Percentiles rank a stretch among this genome's conserved stretches.
Evolutionary conservation across 2,113 vertebrate genomes (phyloP).

Genomic region (Pardalotus punctatus): DNA sequence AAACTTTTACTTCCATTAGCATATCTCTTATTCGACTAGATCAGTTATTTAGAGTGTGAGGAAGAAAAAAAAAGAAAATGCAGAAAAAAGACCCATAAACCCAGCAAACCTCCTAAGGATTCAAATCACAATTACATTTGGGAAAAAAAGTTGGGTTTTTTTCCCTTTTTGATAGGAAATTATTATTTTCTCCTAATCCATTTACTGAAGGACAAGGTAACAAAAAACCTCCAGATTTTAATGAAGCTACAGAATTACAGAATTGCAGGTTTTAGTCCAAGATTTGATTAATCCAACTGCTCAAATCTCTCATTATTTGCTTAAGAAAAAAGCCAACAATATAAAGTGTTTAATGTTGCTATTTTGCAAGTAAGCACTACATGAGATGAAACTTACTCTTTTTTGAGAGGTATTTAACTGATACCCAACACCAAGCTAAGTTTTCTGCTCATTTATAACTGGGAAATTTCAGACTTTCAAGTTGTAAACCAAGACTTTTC

Average conservation of each 20-base stretch:
- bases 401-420: background rate
- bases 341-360: background rate
- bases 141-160: rapidly evolving
- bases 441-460: background rate
- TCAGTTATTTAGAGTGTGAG: background rate
- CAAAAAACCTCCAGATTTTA: background rate
- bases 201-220: background rate
- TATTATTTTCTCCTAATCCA: background rate
- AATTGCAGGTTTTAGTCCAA: background rate
- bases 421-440: background rate
- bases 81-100: background rate
- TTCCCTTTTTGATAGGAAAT: background rate
- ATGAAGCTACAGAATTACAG: background rate
- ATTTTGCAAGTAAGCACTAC: background rate
- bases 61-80: background rate
- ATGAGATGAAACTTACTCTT: background rate
- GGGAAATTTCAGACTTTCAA: background rate
- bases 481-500: background rate
- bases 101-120: background rate
- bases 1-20: background rate
- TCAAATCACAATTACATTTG: background rate
- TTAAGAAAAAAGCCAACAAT: background rate
- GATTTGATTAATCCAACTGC: background rate
- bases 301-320: background rate
- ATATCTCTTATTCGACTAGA: background rate